Evolutionary conservation across 1,140 invertebrate genomes (phyloP).

Genomic region (Bombus cullumanus): DNA sequence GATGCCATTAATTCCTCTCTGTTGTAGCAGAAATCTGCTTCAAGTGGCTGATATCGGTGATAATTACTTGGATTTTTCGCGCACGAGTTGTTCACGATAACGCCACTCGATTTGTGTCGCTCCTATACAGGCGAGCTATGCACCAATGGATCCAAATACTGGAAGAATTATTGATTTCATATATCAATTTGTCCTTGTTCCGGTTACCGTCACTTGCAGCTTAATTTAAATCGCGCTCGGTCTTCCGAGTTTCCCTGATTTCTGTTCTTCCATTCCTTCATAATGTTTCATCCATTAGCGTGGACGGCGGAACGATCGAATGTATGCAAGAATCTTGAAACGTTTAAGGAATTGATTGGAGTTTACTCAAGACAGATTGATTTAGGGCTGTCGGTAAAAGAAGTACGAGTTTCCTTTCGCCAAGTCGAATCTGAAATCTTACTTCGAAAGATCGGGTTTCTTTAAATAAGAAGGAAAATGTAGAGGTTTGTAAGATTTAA

Average conservation of each 20-base stretch:
- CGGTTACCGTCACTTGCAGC: neutral
- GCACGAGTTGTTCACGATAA: constrained; percentile 11
- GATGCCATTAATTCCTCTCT: neutral
- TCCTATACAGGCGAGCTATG: neutral
- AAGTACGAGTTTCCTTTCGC: neutral
- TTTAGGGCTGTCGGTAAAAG: too few relatives aligned
- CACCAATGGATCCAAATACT: neutral
- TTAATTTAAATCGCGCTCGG: neutral
- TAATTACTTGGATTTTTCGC: constrained; percentile 48
- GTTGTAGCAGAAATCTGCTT: constrained; percentile 29
- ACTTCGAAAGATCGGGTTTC: neutral
- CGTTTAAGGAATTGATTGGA: constrained; percentile 8
- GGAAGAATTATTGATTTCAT: constrained; percentile 39
- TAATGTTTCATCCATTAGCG: constrained; percentile 15
- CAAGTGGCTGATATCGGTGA: constrained; percentile 36
- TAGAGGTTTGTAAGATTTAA: neutral
- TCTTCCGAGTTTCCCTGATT: neutral
- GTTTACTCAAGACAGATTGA: constrained; percentile 28
- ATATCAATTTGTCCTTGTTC: constrained; percentile 36
- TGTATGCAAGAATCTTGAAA: neutral
- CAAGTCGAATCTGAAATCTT: neutral
- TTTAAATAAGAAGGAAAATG: neutral
- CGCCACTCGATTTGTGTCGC: constrained; percentile 11
- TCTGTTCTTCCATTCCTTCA: neutral
- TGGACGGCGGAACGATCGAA: too few relatives aligned